A percentile compares a stretch with the other conserved stretches of the same genome.
Evolutionary conservation across 2,113 vertebrate genomes (phyloP).

Genomic region (Tetrax tetrax): DNA sequence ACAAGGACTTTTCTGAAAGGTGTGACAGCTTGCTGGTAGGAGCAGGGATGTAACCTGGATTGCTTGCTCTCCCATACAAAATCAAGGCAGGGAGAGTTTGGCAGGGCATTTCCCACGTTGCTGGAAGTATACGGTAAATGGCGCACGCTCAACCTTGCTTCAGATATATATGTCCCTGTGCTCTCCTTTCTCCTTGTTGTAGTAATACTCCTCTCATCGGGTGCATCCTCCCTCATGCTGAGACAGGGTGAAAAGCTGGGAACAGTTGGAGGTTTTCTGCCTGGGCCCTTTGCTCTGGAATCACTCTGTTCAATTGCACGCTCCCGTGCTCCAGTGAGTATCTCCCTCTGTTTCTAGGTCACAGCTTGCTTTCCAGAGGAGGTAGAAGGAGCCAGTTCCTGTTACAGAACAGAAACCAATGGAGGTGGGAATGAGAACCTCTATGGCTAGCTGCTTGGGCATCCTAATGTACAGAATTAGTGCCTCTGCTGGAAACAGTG

Average conservation of each 20-base stretch:
- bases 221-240: neutral
- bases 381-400: neutral
- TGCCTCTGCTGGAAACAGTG: neutral
- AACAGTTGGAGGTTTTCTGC: neutral
- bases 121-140: neutral
- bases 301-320: neutral
- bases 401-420: neutral
- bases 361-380: neutral
- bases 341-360: neutral
- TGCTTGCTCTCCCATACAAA: neutral
- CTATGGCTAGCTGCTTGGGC: neutral
- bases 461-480: neutral
- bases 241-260: neutral
- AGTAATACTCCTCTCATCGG: neutral
- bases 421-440: neutral
- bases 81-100: neutral
- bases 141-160: fast-evolving
- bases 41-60: neutral
- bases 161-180: neutral
- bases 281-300: neutral
- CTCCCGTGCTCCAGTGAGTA: neutral
- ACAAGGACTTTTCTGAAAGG: neutral
- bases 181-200: neutral
- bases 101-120: neutral
- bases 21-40: neutral